These are phyloP conservation scores for Nematopogon swammerdamellus DNA, from an alignment of 2,888 invertebrate genomes.

Conservation along the genomic window DNA sequence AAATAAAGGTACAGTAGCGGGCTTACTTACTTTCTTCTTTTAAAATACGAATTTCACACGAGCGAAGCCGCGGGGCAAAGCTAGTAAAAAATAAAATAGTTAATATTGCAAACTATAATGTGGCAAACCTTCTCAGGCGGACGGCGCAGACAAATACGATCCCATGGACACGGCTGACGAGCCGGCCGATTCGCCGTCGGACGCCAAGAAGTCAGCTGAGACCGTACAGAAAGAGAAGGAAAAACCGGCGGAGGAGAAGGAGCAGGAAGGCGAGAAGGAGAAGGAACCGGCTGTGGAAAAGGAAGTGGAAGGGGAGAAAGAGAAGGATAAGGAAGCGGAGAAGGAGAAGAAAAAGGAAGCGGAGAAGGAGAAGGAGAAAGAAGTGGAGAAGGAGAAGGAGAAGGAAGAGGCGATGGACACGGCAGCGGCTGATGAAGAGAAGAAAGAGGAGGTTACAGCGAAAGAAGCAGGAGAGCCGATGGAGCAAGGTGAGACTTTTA, in stretches of 20 bases:
- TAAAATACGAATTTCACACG: too few relatives aligned
- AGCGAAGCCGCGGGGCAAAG: too few relatives aligned
- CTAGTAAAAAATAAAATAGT: too few relatives aligned
- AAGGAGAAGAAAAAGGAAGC: slow-evolving; percentile 5
- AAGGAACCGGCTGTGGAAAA: slow-evolving; percentile 3
- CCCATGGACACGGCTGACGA: slow-evolving; percentile 4
- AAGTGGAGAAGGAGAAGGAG: slow-evolving; percentile 4
- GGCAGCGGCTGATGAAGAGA: slow-evolving; percentile 8
- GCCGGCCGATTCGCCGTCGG: neutral
- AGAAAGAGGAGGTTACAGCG: slow-evolving; percentile 11
- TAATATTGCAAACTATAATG: too few relatives aligned
- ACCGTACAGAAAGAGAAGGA: slow-evolving; percentile 2
- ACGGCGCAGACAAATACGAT: slow-evolving; percentile 11
- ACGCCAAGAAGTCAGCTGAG: too few relatives aligned
- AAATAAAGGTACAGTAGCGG: too few relatives aligned
- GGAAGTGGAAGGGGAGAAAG: slow-evolving; percentile 6
- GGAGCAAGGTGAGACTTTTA: neutral
- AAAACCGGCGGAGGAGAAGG: slow-evolving; percentile 1
- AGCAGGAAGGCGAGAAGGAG: neutral
- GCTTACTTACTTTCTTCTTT: too few relatives aligned
- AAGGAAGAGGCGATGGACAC: slow-evolving; percentile 5
- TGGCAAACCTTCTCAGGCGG: neutral
- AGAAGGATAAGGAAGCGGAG: slow-evolving; percentile 2
- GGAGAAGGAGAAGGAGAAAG: slow-evolving; percentile 5
- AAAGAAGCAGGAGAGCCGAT: slow-evolving; percentile 15